These are phyloP conservation scores for Bradynema listronoti DNA, from an alignment of 1,140 invertebrate genomes.

Conservation along the genomic window DNA sequence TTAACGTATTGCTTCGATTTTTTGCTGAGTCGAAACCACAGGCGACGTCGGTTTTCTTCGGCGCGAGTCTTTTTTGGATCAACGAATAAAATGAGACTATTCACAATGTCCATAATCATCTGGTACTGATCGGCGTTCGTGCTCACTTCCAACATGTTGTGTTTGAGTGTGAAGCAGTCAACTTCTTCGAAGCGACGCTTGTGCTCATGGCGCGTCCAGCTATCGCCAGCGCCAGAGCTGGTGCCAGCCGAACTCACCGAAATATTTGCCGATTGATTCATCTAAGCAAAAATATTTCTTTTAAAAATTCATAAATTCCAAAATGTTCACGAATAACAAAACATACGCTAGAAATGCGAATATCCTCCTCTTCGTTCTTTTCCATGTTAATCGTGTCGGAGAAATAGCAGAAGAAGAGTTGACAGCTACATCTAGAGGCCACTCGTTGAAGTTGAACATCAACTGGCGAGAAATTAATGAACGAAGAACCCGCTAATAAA, in stretches of 20 bases:
- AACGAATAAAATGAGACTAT: slow-evolving; percentile 89
- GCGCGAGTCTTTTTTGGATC: slow-evolving; percentile 87
- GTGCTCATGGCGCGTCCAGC: neutral
- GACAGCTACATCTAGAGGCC: slow-evolving; percentile 89
- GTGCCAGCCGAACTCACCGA: neutral
- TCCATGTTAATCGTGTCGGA: slow-evolving; percentile 73
- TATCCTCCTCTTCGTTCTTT: slow-evolving; percentile 64
- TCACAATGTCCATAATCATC: slow-evolving; percentile 76
- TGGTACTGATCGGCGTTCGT: slow-evolving; percentile 71
- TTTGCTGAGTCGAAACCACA: slow-evolving; percentile 81
- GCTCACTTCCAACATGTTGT: slow-evolving; percentile 88
- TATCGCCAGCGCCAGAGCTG: neutral
- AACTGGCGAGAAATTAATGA: slow-evolving; percentile 3
- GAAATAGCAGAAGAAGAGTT: slow-evolving; percentile 93
- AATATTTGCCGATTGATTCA: no score
- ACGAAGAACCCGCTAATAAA: slow-evolving; percentile 3
- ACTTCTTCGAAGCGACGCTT: slow-evolving; percentile 66
- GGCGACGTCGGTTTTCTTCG: slow-evolving; percentile 47
- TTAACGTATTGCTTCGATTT: slow-evolving; percentile 71
- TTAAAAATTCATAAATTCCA: no score
- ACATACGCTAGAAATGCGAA: slow-evolving; percentile 54
- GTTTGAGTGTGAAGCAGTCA: slow-evolving; percentile 93
- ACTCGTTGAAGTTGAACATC: slow-evolving; percentile 78
- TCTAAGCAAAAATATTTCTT: no score
- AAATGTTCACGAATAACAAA: no score